phyloP scores from a whole-genome alignment of 2,888 invertebrate genomes.

The Micropterix aruncella region DNA sequence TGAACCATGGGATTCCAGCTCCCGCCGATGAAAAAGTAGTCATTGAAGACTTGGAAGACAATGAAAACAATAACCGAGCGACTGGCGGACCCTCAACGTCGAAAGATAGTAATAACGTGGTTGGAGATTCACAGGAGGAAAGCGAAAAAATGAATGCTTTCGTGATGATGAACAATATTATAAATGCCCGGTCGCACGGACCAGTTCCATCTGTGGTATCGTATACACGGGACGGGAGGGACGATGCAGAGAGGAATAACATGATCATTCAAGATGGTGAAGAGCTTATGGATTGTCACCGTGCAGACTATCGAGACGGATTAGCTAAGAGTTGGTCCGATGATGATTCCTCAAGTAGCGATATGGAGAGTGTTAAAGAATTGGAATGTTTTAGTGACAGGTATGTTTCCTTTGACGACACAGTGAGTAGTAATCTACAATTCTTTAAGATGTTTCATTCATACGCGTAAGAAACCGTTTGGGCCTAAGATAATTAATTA shows the following conservation, averaged over 20 bases:
- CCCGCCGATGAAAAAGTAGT: neutral
- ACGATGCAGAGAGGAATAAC: conserved; percentile 23
- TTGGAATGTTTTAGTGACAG: conserved; percentile 30
- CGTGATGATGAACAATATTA: conserved; percentile 36
- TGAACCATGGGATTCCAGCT: neutral
- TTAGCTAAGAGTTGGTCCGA: conserved; percentile 18
- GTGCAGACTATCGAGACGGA: conserved; percentile 30
- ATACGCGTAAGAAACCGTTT: conserved; percentile 3
- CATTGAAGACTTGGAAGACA: neutral
- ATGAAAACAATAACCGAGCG: neutral
- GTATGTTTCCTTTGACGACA: conserved; percentile 16
- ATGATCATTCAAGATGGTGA: conserved; percentile 35
- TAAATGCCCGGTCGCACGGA: conserved; percentile 36
- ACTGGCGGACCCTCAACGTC: neutral
- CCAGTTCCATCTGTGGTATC: conserved; percentile 16
- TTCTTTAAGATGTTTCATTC: too few relatives aligned
- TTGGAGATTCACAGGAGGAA: conserved; percentile 22
- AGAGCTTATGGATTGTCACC: conserved; percentile 31
- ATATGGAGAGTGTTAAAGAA: conserved; percentile 31
- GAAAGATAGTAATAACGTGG: neutral
- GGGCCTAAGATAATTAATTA: conserved; percentile 1
- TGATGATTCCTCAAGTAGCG: conserved; percentile 26
- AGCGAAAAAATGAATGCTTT: conserved; percentile 30
- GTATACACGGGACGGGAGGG: conserved; percentile 18
- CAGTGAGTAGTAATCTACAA: too few relatives aligned